A percentile compares a stretch with the other conserved stretches of the same genome.
phyloP scores from a whole-genome alignment of 30 jellyfish, hydroid and myxozoan genomes.

The Catostylus mosaicus region DNA sequence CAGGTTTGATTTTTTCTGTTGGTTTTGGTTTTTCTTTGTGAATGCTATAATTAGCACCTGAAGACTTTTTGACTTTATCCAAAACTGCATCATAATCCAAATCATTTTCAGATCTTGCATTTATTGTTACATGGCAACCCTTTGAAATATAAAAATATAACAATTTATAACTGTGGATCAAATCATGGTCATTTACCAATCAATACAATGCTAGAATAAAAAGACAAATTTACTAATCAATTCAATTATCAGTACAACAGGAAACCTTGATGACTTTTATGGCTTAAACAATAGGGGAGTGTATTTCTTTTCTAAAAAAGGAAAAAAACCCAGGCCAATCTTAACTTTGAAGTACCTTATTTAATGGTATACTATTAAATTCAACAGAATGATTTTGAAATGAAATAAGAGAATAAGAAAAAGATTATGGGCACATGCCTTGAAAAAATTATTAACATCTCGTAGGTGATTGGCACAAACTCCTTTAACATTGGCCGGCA shows the following conservation, averaged over 20 bases:
- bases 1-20: constrained; percentile 74
- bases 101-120: constrained; percentile 96
- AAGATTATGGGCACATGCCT: constrained; percentile 41
- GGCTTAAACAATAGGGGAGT: background rate
- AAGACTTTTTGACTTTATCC: constrained; percentile 88
- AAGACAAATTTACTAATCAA: background rate
- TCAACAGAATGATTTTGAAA: background rate
- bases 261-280: background rate
- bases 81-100: constrained; percentile 75
- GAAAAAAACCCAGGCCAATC: background rate
- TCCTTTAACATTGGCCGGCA: constrained; percentile 90
- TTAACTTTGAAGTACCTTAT: background rate
- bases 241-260: background rate
- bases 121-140: constrained; percentile 96
- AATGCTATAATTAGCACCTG: constrained; percentile 95
- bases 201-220: background rate
- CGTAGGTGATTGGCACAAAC: constrained; percentile 92
- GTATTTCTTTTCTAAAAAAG: background rate
- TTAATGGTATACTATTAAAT: background rate
- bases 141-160: background rate
- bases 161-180: background rate
- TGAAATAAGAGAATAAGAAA: background rate
- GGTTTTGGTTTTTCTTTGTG: constrained; percentile 96
- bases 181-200: background rate
- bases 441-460: constrained; percentile 78